Percentiles rank a stretch among this genome's conserved stretches.
Evolutionary conservation across 2,797 vertebrate species (phyloP).

Genomic region (Urosaurus nigricauda): DNA sequence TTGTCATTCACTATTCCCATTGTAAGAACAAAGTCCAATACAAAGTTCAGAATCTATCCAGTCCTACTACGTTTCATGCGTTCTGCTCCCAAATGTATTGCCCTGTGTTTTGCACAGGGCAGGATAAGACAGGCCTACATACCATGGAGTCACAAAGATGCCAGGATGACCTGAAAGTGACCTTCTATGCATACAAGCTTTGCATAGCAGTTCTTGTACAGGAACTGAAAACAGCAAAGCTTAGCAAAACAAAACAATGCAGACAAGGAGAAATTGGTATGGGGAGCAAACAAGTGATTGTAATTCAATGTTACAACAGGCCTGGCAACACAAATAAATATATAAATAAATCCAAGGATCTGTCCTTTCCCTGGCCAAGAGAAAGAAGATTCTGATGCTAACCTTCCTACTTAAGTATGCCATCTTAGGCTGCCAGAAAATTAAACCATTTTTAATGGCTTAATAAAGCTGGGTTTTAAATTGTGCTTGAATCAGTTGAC

Average conservation of each 20-base stretch:
- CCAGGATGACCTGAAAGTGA: slow-evolving; percentile 71
- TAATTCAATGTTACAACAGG: background rate
- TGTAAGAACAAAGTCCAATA: slow-evolving; percentile 39
- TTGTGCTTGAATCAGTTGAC: background rate
- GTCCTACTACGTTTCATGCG: slow-evolving; percentile 37
- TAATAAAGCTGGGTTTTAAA: background rate
- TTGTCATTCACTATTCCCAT: slow-evolving; percentile 22
- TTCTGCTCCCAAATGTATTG: slow-evolving; percentile 49
- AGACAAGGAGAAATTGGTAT: slow-evolving; percentile 50
- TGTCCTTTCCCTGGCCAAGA: background rate
- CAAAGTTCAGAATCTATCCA: background rate
- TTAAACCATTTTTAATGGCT: background rate
- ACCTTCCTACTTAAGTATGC: background rate
- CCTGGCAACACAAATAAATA: background rate
- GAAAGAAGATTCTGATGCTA: accelerated
- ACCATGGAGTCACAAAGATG: slow-evolving; percentile 53
- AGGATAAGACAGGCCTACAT: slow-evolving; percentile 57
- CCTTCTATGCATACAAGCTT: slow-evolving; percentile 63
- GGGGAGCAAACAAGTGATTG: accelerated
- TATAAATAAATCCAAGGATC: background rate
- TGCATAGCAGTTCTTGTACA: slow-evolving; percentile 60
- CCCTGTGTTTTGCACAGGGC: slow-evolving; percentile 35
- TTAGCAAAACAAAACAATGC: slow-evolving; percentile 74
- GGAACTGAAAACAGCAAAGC: slow-evolving; percentile 71
- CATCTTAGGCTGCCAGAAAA: background rate